phyloP scores from a whole-genome alignment of 2,797 vertebrate species.

The Podarcis lilfordi region DNA sequence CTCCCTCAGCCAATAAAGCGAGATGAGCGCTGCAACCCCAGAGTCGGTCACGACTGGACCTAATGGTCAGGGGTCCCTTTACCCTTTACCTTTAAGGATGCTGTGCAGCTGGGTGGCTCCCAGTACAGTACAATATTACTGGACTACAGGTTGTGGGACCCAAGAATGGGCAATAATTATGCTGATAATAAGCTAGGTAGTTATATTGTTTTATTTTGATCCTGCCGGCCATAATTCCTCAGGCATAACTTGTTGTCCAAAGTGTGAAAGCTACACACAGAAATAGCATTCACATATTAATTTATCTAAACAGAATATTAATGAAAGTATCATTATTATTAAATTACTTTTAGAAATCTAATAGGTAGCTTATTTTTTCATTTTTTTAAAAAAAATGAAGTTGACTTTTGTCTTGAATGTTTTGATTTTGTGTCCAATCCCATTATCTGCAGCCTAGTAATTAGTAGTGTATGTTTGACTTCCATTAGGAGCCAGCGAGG shows the following conservation, averaged over 20 bases:
- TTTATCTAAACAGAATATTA: constrained; percentile 1
- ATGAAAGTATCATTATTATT: neutral
- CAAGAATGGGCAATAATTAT: neutral
- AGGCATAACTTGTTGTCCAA: neutral
- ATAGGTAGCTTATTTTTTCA: constrained; percentile 8
- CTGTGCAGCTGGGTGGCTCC: neutral
- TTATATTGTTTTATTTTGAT: neutral
- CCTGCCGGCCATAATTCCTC: neutral
- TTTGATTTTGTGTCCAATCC: constrained; percentile 54
- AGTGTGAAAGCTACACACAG: neutral
- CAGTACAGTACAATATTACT: neutral
- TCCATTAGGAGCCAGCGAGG: constrained; percentile 63
- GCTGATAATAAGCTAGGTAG: neutral
- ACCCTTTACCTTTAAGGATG: neutral
- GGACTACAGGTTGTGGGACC: neutral
- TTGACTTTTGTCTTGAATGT: constrained; percentile 50
- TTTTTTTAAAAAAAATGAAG: neutral
- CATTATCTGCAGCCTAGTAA: constrained; percentile 50
- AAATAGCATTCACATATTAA: neutral
- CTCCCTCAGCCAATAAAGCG: no score
- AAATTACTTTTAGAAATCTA: constrained; percentile 13
- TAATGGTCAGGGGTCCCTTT: no score
- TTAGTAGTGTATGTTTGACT: constrained; percentile 50
- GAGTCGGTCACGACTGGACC: no score
- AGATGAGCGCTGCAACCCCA: no score